Evolutionary conservation across 1,140 invertebrate genomes (phyloP).

Genomic region (Probaryconus sp.): DNA sequence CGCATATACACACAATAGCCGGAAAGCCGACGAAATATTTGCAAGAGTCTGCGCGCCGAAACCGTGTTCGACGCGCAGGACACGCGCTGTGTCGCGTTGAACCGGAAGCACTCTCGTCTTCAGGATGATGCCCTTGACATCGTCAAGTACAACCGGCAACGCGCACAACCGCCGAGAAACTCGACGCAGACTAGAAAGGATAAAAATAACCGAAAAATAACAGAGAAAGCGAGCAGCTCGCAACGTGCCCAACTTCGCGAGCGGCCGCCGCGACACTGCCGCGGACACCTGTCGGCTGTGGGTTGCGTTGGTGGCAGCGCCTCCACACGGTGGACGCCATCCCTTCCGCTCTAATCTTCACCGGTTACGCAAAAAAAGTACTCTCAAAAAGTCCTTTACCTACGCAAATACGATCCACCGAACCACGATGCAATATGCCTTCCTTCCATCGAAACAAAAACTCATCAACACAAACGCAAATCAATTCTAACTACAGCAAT

Average conservation of each 20-base stretch:
- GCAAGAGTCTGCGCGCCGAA: slow-evolving; percentile 66
- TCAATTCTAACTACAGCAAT: no score
- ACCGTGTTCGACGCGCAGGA: slow-evolving; percentile 53
- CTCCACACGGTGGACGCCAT: slow-evolving; percentile 68
- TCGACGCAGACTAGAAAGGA: slow-evolving; percentile 21
- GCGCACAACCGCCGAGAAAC: slow-evolving; percentile 1
- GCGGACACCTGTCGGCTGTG: slow-evolving; percentile 76
- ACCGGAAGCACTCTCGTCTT: slow-evolving; percentile 3
- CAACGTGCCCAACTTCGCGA: slow-evolving; percentile 73
- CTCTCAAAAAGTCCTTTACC: slow-evolving; percentile 41
- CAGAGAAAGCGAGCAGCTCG: slow-evolving; percentile 56
- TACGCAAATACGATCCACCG: slow-evolving; percentile 25
- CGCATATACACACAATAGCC: slow-evolving; percentile 30
- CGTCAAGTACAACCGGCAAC: slow-evolving; percentile 3
- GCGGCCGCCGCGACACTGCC: slow-evolving; percentile 77
- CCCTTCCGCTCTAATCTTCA: slow-evolving; percentile 58
- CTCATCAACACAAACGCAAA: no score
- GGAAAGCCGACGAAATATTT: background rate
- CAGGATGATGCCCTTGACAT: slow-evolving; percentile 14
- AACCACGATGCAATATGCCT: slow-evolving; percentile 15
- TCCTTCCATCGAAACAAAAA: no score
- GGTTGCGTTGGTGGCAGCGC: slow-evolving; percentile 68
- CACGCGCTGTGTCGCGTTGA: slow-evolving; percentile 52
- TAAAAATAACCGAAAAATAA: slow-evolving; percentile 21
- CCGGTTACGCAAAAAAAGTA: slow-evolving; percentile 36